phyloP scores from a whole-genome alignment of 1,140 invertebrate species.

The Euwallacea similis region DNA sequence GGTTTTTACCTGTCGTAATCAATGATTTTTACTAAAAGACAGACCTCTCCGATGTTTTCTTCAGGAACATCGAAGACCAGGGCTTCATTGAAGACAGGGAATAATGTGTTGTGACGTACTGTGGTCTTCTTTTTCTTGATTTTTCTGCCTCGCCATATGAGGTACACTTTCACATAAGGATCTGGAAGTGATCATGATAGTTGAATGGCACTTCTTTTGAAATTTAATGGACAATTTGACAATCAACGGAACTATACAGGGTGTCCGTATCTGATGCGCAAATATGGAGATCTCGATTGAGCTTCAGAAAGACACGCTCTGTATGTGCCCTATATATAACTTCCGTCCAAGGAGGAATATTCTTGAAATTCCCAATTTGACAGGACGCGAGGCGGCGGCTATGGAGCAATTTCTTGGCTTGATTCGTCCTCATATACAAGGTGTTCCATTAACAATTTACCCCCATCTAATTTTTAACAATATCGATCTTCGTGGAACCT shows the following conservation, averaged over 20 bases:
- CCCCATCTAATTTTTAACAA: too few species aligned
- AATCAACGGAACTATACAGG: not conserved
- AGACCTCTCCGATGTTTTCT: conserved; percentile 80
- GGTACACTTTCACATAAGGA: conserved; percentile 77
- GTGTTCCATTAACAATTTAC: too few species aligned
- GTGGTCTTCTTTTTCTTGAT: conserved; percentile 90
- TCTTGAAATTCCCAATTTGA: too few species aligned
- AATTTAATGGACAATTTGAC: not conserved
- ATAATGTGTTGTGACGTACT: conserved; percentile 77
- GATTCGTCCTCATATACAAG: too few species aligned
- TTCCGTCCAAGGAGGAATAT: too few species aligned
- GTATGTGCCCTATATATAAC: too few species aligned
- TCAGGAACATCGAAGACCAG: conserved; percentile 73
- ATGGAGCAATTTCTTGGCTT: too few species aligned
- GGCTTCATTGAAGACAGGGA: conserved; percentile 78
- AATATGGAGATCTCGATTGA: too few species aligned
- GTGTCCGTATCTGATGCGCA: not conserved
- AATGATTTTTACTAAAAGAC: conserved; percentile 82
- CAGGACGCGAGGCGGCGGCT: too few species aligned
- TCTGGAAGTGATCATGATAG: conserved; percentile 52
- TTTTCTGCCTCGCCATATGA: conserved; percentile 72
- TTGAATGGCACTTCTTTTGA: not conserved
- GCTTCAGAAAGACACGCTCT: too few species aligned
- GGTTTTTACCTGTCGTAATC: conserved; percentile 81
- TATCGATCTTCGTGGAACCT: too few species aligned